Evolutionary conservation across 2,797 vertebrate species (phyloP), one percentile per base, ranked within the genome.

Genomic region (Crocodylus rhombifer): DNA sequence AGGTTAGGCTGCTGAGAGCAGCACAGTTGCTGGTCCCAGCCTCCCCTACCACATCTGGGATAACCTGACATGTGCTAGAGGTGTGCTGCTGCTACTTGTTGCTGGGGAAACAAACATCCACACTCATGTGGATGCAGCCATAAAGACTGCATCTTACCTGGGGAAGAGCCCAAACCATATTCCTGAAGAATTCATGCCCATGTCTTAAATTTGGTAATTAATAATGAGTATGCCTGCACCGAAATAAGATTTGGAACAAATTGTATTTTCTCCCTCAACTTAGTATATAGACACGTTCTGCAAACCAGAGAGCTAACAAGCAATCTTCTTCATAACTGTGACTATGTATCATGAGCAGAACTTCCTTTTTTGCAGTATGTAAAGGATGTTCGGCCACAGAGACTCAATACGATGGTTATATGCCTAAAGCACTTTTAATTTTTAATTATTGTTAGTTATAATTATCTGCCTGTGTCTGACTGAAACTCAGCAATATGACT

Each of bases 401-500:
- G 97, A 98, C 96, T 97, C 96, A 95, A 95, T 96, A 89, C 33
- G 96, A 97, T 97, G 96, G 97, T 97, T 95, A 95, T 96, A 92
- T 97, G 97, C 98, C 98, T 98, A 98, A 93, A 98, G 98, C 98
- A 93, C 96, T 98, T 97, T 94, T 94, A 96, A 96, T 97, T 97
- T 98, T 98, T 98, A 98, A 98, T 98, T 98, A 98, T 98, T 97
- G 95, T 97, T 97, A 97, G 97, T 97, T 97, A 96, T 98, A 98
- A 98, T 98, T 98, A 98, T 97, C 97, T 95, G 95, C 95, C 97
- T 97, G 97, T 1, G 88, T 97, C 96, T 95, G 96, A 97, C 91
- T 93, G 97, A 96, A 96, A 96, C 88, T 79, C 94, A 93, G 96
- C 92, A 95, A 97, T 88, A 93, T 90, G 91, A 93, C 71, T 97